Conservation (phyloP, 2,113 vertebrate genomes). For the Hypocryptadius cinnamomeus region DNA sequence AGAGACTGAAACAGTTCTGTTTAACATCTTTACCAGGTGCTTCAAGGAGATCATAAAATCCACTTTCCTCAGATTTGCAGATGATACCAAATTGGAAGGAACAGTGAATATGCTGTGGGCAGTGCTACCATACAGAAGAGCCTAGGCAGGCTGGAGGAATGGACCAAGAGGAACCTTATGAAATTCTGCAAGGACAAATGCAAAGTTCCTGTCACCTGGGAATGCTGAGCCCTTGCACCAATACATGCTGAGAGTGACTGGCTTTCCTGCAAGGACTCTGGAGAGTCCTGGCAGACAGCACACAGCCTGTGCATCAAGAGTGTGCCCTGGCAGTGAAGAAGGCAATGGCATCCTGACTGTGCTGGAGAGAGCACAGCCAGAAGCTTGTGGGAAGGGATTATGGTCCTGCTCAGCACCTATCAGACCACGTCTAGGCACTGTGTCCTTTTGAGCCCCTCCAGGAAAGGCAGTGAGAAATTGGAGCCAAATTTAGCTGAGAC, state of each 20-base stretch:
- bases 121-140: neutral
- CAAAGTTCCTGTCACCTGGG: neutral
- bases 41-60: neutral
- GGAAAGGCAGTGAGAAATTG: neutral
- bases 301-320: accelerated
- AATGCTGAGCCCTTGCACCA: neutral
- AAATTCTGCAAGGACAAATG: neutral
- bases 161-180: neutral
- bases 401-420: neutral
- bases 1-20: neutral
- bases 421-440: neutral
- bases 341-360: neutral
- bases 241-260: neutral
- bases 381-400: neutral
- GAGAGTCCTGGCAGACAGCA: neutral
- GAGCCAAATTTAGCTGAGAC: neutral
- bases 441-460: neutral
- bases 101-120: neutral
- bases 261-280: neutral
- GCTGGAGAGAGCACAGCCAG: neutral
- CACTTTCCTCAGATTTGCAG: neutral
- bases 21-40: neutral
- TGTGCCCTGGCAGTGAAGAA: neutral
- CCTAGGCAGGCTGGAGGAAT: neutral
- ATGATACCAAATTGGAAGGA: neutral